Base-by-base conservation (phyloP, 2,888 invertebrate species). In the Noctua fimbriata region DNA sequence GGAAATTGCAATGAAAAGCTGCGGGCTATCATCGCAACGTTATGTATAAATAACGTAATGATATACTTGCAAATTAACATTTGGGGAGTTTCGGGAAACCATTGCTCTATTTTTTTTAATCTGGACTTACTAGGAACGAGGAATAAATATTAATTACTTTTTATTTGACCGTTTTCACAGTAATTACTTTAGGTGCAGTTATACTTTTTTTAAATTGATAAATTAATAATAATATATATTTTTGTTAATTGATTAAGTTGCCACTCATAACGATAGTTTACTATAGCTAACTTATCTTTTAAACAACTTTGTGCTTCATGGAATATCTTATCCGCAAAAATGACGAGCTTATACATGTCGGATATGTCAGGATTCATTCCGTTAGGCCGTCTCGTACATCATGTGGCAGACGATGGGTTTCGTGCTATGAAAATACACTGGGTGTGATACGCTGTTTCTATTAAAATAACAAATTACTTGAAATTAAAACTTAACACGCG, bases 1-100 rank as follows among this genome's bases (percentile, higher is more conserved):
- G 84, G 89, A 87, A 83, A 86, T 84, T 77, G 78, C 80, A 83
- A 75, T 87, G 76, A 81, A 82, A 74, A 79, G 78, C 85, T 82
- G 77, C 69, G 70, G 65, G 55, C 69, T 78, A 55, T 81, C 44
- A 69, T 49, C n/a, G 9, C 28, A 67, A 67, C 21, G 16, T 49
- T n/a, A 66, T 67, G 5, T 82, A 36, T 44, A 60, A 82, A 75
- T 60, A 32, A n/a, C n/a, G n/a, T n/a, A n/a, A n/a, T n/a, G n/a
- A 44, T 2, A 7, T n/a, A 83, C n/a, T 63, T 76, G 63, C n/a
- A 47, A 69, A 69, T 63, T 36, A 69, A 76, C 18, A 44, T 55
- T 76, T 10, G 24, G 12, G 1, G 5, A 28, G 47, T 21, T 41
- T 65, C 0, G 12, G 28, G 1, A 58, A 66, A 66, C 36, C 55